Evolutionary conservation across 2,113 vertebrate species (phyloP).

Genomic region (Uria aalge): DNA sequence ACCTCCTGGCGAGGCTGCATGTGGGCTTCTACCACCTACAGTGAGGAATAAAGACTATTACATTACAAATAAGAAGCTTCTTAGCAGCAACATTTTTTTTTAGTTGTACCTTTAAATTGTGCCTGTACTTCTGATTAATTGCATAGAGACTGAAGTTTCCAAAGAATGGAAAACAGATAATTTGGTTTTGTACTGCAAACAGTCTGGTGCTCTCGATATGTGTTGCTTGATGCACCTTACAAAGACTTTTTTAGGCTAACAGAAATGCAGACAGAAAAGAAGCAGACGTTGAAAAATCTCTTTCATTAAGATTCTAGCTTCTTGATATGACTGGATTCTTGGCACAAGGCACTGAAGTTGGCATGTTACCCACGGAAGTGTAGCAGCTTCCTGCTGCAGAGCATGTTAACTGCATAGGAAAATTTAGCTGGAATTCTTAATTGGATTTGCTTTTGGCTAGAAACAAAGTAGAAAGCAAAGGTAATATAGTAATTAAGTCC

Average conservation of each 20-base stretch:
- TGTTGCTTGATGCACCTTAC: background rate
- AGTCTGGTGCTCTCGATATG: background rate
- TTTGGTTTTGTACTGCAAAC: background rate
- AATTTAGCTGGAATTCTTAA: background rate
- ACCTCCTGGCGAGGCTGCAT: accelerated
- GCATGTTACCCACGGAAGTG: background rate
- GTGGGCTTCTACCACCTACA: background rate
- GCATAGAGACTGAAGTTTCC: background rate
- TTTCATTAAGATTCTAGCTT: background rate
- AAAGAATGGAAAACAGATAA: background rate
- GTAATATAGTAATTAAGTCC: background rate
- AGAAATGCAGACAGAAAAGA: background rate
- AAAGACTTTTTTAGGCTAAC: background rate
- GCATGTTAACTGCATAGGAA: background rate
- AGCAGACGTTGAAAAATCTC: background rate
- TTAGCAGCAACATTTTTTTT: background rate
- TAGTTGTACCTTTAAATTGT: background rate
- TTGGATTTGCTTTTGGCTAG: background rate
- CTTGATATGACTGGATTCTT: background rate
- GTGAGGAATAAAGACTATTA: background rate
- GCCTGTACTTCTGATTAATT: background rate
- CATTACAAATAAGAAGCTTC: background rate
- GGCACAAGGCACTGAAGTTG: background rate
- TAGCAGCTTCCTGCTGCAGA: background rate
- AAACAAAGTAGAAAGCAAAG: background rate